Evolutionary conservation across 2,797 vertebrate species (phyloP).

Genomic region (Hapalemur alaotrensis): DNA sequence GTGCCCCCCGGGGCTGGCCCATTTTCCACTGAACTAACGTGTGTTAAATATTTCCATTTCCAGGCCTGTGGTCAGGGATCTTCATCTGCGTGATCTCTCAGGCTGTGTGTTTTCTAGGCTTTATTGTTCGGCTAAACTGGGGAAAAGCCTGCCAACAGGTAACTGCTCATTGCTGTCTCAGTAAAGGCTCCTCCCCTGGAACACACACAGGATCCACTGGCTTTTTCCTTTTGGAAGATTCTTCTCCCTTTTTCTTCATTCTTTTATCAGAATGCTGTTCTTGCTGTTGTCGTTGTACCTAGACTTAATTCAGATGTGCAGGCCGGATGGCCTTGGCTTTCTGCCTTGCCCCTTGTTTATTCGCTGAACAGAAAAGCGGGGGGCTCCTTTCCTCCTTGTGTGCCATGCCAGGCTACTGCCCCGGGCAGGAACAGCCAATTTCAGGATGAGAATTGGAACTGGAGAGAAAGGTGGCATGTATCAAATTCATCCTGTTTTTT

Average conservation of each 20-base stretch:
- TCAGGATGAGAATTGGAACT: background rate
- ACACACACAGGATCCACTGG: background rate
- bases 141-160: slow-evolving; percentile 89
- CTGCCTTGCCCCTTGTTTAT: background rate
- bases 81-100: slow-evolving; percentile 87
- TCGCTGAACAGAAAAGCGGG: background rate
- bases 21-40: background rate
- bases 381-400: background rate
- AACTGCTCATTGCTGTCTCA: background rate
- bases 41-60: background rate
- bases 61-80: slow-evolving; percentile 93
- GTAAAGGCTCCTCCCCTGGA: background rate
- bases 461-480: background rate
- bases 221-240: background rate
- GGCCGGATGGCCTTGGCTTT: background rate
- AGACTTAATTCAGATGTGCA: background rate
- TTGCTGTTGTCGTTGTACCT: background rate
- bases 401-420: background rate
- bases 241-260: background rate
- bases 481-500: background rate
- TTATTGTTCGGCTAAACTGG: slow-evolving; percentile 90
- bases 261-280: background rate
- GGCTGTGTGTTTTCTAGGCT: slow-evolving; percentile 83
- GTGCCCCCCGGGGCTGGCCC: background rate
- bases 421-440: background rate